Conservation (phyloP, 2,888 invertebrate species). For the Iselma pallidipennis region DNA sequence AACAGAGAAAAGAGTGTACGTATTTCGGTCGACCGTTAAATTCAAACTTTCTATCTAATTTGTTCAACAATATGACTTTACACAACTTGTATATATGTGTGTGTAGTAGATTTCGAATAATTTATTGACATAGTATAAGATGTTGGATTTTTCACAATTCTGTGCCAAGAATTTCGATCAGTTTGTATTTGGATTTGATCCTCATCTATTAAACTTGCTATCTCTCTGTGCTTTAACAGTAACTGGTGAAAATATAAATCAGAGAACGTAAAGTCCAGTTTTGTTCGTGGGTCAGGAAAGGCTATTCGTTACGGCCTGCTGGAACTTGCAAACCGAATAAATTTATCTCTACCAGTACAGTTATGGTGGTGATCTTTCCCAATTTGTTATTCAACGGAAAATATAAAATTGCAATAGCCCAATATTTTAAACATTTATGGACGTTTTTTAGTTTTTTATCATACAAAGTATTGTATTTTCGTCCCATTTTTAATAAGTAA, state of each 20-base stretch:
- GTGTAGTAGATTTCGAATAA: background rate
- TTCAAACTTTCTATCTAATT: slow-evolving; percentile 21
- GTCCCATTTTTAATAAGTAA: too few relatives aligned
- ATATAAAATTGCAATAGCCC: slow-evolving; percentile 15
- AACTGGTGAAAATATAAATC: slow-evolving; percentile 26
- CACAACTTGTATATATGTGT: background rate
- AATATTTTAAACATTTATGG: too few relatives aligned
- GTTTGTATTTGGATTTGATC: slow-evolving; percentile 3
- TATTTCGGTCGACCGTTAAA: slow-evolving; percentile 4
- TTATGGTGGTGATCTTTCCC: background rate
- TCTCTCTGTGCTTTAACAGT: slow-evolving; percentile 21
- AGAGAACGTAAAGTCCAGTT: slow-evolving; percentile 28
- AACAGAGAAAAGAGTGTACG: slow-evolving; percentile 7
- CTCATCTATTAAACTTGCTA: slow-evolving; percentile 4
- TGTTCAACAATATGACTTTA: slow-evolving; percentile 15
- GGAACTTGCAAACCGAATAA: slow-evolving; percentile 34
- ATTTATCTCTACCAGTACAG: slow-evolving; percentile 24
- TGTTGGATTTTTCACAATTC: background rate
- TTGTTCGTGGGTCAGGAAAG: slow-evolving; percentile 23
- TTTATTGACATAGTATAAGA: background rate
- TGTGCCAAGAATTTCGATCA: slow-evolving; percentile 17
- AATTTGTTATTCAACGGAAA: background rate
- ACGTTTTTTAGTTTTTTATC: too few relatives aligned
- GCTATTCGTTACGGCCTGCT: slow-evolving; percentile 32
- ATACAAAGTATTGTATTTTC: too few relatives aligned